Evolutionary conservation across 2,113 vertebrate species (phyloP), one percentile per base, ranked within the genome.

Genomic region (Caranx melampygus): DNA sequence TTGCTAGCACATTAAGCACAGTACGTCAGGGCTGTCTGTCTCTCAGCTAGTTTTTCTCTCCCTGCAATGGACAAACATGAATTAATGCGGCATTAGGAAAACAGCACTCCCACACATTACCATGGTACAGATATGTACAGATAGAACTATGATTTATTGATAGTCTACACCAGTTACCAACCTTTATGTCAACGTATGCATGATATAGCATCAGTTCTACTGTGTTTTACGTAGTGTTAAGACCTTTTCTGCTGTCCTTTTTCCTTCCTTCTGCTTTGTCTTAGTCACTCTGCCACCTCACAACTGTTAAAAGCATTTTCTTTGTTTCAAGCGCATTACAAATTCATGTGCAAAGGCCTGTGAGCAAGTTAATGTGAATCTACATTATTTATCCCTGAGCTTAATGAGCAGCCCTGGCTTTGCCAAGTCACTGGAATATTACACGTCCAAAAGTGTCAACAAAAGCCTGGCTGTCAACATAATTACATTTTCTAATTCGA

Each of bases 381-480:
- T 85, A 44, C 77, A 81, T 91, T 89, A 89, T 85, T 88, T 85
- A 88, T 86, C 71, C 65, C 35, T 21, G 40, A 67, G 80, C 88
- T 49, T 80, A 91, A 88, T 83, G 77, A 92, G 83, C 78, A 75
- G 67, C 31, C 69, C 60, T 57, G 5, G 64, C 79, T 58, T 72
- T 54, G 60, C 65, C 77, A 47, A 81, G 84, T 79, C 67, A 65
- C 42, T 62, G 55, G 40, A 81, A 82, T 88, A 85, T 81, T 84
- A 69, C 66, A 68, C 61, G 54, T 86, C 79, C 73, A 70, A 87
- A 57, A 88, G 86, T 84, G 81, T 88, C 86, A 86, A 87, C 81
- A 75, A 52, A 44, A 62, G 75, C 79, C 35, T 20, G 59, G 45
- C 72, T 81, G 82, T 90, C 76, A 45, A 73, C 72, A 73, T 80